Evolutionary conservation across 2,888 invertebrate genomes (phyloP).

Genomic region (Eilema sororculum): DNA sequence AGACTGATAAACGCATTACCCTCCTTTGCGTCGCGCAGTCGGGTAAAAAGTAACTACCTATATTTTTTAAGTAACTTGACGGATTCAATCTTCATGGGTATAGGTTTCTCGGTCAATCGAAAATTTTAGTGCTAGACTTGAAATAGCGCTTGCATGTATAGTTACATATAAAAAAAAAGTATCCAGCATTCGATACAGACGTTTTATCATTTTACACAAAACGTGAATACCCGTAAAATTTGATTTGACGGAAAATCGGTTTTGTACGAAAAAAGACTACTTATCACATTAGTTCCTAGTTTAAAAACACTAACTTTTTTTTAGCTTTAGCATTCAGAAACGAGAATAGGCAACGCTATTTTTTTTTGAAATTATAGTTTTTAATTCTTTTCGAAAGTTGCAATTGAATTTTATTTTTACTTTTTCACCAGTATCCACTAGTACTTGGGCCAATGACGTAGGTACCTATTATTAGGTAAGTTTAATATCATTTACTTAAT

Average conservation of each 20-base stretch:
- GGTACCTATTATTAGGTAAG: no score
- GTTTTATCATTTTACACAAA: slow-evolving; percentile 35
- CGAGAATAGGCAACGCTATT: not conserved
- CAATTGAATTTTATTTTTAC: not conserved
- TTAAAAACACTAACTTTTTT: slow-evolving; percentile 14
- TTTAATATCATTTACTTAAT: no score
- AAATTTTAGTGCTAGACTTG: slow-evolving; percentile 7
- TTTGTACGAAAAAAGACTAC: slow-evolving; percentile 38
- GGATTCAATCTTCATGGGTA: not conserved
- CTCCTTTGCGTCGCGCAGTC: no score
- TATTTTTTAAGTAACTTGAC: no score
- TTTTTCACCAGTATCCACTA: no score
- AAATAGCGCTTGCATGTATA: slow-evolving; percentile 27
- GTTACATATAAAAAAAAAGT: slow-evolving; percentile 23
- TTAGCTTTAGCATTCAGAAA: not conserved
- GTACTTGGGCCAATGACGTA: no score
- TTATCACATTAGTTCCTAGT: slow-evolving; percentile 34
- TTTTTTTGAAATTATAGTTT: not conserved
- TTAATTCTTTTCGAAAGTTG: not conserved
- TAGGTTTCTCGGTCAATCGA: slow-evolving; percentile 1
- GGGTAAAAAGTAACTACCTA: no score
- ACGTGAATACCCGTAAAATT: slow-evolving; percentile 48
- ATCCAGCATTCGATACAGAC: slow-evolving; percentile 40
- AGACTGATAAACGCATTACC: no score
- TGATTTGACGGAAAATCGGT: slow-evolving; percentile 41